Conservation (phyloP, 2,797 vertebrate species). For the Labeo calbasu region DNA sequence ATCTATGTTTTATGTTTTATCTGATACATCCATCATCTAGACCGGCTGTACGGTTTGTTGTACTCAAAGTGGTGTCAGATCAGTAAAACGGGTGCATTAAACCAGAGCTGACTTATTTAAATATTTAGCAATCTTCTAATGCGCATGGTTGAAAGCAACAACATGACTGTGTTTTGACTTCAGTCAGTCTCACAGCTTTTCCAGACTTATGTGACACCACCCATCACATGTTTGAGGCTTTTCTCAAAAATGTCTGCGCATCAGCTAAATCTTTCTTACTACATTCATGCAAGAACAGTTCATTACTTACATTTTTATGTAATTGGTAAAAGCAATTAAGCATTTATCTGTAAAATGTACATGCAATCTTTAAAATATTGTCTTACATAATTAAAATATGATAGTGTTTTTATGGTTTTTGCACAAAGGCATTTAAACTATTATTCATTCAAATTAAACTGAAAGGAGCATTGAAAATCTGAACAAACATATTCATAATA, state of each 20-base stretch:
- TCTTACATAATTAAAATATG: not conserved
- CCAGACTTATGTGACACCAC: not conserved
- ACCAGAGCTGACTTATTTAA: not conserved
- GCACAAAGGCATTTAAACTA: not conserved
- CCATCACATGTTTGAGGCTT: constrained; percentile 1
- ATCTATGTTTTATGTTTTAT: not conserved
- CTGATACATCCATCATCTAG: not conserved
- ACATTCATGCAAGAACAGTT: not conserved
- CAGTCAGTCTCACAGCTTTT: not conserved
- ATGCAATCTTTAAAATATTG: not conserved
- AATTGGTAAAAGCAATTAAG: not conserved
- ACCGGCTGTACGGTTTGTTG: not conserved
- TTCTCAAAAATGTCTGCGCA: not conserved
- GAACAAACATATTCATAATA: not conserved
- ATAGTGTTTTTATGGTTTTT: too few species aligned
- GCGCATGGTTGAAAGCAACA: not conserved
- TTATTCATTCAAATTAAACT: not conserved
- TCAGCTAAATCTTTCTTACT: not conserved
- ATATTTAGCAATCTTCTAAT: not conserved
- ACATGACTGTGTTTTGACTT: constrained; percentile 11
- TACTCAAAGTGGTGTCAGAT: not conserved
- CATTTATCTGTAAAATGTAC: not conserved
- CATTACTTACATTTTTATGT: not conserved
- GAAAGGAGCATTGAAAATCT: not conserved
- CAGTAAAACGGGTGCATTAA: not conserved